Base-by-base conservation (phyloP, 1,140 invertebrate genomes). In the Drosophila pseudoobscura region DNA sequence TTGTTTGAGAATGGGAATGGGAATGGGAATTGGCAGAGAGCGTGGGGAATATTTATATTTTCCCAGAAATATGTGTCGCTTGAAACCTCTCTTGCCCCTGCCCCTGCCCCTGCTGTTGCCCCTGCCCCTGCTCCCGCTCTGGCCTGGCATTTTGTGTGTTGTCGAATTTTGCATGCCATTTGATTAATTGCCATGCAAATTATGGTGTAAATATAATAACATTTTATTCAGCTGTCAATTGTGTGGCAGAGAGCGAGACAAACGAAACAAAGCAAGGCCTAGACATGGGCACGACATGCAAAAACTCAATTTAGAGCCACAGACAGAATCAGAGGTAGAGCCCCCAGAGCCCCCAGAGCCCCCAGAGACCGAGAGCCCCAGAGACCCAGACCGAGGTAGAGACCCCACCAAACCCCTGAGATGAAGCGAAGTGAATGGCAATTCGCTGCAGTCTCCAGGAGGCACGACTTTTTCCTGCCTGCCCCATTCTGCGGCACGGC, bases 131-230 rank as follows among this genome's bases (percentile, higher is more conserved):
- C 17, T 0, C 17, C 17, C 0, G 45, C 52, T 68, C 57, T 54
- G 49, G 69, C 55, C 44, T 47, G 41, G 56, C 70, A 56, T 56
- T 44, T 56, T 26, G 0, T 24, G 22, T 70, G 44, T 51, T 60
- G 71, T 74, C 80, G 74, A 87, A 88, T 89, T 87, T 83, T 72
- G 83, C 83, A 88, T 88, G 83, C 83, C 83, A 88, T 89, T 88
- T 88, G 83, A 88, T 88, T 88, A 88, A 88, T 88, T 88, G 83
- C 83, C 83, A 88, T 88, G 83, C 83, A 88, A 88, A 88, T 88
- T 88, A 88, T 88, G 83, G 83, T 88, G 83, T 88, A 88, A 88
- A 88, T 88, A 88, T 88, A 88, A 88, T 88, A 88, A 88, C 83
- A 88, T 88, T 88, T 88, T 88, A 88, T 88, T 88, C 83, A 88